Conservation (phyloP, 2,888 invertebrate genomes). For the Omphaloscelis lunosa region DNA sequence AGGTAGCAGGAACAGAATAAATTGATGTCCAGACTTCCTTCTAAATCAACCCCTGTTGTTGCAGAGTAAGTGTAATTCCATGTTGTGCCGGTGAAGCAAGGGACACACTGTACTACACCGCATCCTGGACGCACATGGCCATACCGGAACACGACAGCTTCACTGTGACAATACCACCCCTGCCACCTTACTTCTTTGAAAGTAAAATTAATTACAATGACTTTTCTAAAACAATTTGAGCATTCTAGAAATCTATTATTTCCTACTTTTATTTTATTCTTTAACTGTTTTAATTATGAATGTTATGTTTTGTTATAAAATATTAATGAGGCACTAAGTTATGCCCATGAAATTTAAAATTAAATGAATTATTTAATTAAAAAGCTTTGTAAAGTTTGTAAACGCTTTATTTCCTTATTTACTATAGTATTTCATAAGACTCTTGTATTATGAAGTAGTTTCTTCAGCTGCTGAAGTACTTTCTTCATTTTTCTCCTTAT, state of each 20-base stretch:
- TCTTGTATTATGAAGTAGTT: constrained; percentile 26
- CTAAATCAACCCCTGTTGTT: constrained; percentile 26
- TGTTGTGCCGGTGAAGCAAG: constrained; percentile 53
- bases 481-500: constrained; percentile 63
- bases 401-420: constrained; percentile 17
- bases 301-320: background rate
- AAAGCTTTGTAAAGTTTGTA: constrained; percentile 1
- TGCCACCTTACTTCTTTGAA: constrained; percentile 65
- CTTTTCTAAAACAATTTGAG: constrained; percentile 51
- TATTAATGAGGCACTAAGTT: background rate
- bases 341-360: constrained; percentile 7
- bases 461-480: constrained; percentile 45
- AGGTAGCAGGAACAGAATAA: background rate
- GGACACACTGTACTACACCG: constrained; percentile 24
- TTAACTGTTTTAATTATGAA: background rate
- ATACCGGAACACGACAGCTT: constrained; percentile 62
- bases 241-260: background rate
- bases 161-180: constrained; percentile 61
- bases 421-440: background rate
- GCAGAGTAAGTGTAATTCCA: constrained; percentile 65
- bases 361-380: background rate
- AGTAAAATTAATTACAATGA: constrained; percentile 60
- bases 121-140: constrained; percentile 57
- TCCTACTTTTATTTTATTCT: background rate
- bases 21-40: background rate